Conservation (phyloP, 1,140 invertebrate genomes). For the Teleogryllus occipitalis region DNA sequence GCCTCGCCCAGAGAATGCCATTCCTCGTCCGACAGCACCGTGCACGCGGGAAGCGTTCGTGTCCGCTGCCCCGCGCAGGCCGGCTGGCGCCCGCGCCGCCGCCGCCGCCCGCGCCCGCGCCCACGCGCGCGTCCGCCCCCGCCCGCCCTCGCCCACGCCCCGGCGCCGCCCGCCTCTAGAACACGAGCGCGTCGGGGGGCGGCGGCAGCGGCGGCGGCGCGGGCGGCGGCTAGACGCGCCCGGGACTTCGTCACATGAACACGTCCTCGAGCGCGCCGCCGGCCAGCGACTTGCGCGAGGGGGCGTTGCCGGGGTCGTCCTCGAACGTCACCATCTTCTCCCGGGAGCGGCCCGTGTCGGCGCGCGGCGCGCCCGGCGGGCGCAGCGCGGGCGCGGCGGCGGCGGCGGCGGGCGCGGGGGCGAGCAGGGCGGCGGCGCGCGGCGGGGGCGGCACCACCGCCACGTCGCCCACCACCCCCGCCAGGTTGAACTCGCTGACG, state of each 20-base stretch:
- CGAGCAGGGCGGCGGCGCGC: conserved; percentile 31
- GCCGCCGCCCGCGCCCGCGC: too few relatives aligned
- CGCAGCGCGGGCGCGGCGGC: conserved; percentile 29
- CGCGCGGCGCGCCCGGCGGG: conserved; percentile 30
- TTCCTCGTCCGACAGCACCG: too few relatives aligned
- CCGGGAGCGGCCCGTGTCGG: conserved; percentile 37
- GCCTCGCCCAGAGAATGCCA: too few relatives aligned
- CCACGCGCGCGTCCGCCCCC: too few relatives aligned
- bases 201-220: too few relatives aligned
- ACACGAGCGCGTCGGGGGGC: too few relatives aligned
- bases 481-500: conserved; percentile 69
- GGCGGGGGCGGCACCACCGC: conserved; percentile 42
- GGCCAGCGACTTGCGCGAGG: conserved; percentile 37
- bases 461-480: conserved; percentile 45
- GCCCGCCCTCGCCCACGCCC: too few relatives aligned
- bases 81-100: too few relatives aligned
- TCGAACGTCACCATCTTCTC: conserved; percentile 78
- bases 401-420: conserved; percentile 30
- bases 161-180: too few relatives aligned
- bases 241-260: conserved; percentile 49
- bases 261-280: conserved; percentile 43
- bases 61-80: too few relatives aligned
- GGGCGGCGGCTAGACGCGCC: background rate
- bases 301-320: conserved; percentile 46
- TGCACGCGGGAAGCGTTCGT: too few relatives aligned